Base-by-base conservation (phyloP, 2,888 invertebrate species). In the Agrotis exclamationis region DNA sequence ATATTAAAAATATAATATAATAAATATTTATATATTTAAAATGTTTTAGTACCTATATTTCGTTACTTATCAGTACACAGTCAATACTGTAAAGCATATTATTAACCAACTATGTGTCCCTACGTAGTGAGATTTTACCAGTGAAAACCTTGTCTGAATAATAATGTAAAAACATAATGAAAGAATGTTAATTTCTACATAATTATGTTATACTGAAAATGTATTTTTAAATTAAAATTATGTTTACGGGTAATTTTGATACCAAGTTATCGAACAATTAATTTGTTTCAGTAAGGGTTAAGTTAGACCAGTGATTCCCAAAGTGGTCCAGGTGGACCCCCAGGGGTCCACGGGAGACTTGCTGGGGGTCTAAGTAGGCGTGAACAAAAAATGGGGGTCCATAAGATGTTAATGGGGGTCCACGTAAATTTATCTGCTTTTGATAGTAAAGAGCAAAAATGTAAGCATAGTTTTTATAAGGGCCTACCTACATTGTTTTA, bases 171-270 rank as follows among this genome's bases (percentile, higher is more conserved):
- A 58, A 33, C 13, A 71, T 47, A 16, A 39, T 39, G 39, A 39
- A 2, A 39, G 11, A 6, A 45, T 45, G 13, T 50, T 28, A 14
- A 39, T 20, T 20, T 24, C 1, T 39, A 18, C 11, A 47, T 2
- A 44, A 5, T n/a, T n/a, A n/a, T n/a, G n/a, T n/a, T 33, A 33
- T 14, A 0, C 16, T 60, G 24, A 24, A 53, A 56, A 53, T 20
- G 6, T 6, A 53, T 57, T 70, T 53, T 1, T 14, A 67, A 53
- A 60, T 47, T 60, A 24, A 67, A 45, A 60, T 39, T 53, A 24
- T 24, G 47, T 14, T 14, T 20, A 18, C 13, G 22, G 44, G 28
- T 22, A 64, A 20, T 64, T 63, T 71, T 14, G 20, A 24, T 51
- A 71, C 2, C 44, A 50, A n/a, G n/a, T 44, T 22, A 63, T 33